Base-by-base conservation (phyloP, 2,797 vertebrate genomes). In the Pangasius larnaudii region DNA sequence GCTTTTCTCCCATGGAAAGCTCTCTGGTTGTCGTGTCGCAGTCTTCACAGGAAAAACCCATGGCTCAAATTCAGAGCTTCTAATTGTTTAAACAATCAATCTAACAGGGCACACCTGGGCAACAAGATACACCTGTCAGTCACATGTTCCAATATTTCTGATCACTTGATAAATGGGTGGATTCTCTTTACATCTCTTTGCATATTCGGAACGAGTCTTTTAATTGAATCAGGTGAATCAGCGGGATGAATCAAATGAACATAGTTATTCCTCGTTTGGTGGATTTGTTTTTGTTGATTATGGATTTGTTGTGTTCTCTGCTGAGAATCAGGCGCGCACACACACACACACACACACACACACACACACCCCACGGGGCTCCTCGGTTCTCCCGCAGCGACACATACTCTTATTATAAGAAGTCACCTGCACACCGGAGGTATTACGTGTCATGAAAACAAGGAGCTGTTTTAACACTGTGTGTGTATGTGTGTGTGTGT, bases 361-460 rank as follows among this genome's bases (percentile, higher is more conserved):
- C 9, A 84, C 46, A 53, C 27, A 84, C 18, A 36, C 61, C 61
- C 24, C 27, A n/a, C 4, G 6, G 27, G 27, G 24, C 27, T 69
- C 27, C 27, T 49, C 16, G 9, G 81, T 51, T 84, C 81, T 67
- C 81, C 81, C 46, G 0, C 33, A 58, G 49, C 1, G 19, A 56
- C 49, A 53, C 46, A 33, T n/a, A 58, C 18, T 36, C 85, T 75
- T 39, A 75, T 86, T 49, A 46, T 86, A 86, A 85, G 74, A 71
- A 85, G 84, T 58, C 42, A n/a, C 27, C 72, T 82, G 36, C 46
- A n/a, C 75, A 74, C 79, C 63, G 10, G 49, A 80, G 87, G 85
- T 63, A 81, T 85, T 83, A 85, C 5, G 18, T 89, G 84, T 49
- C 30, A 85, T 89, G 69, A 87, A 89, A 90, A 90, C 90, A 89